Evolutionary conservation across 2,113 vertebrate species (phyloP).

Genomic region (Emydura subglobosa): DNA sequence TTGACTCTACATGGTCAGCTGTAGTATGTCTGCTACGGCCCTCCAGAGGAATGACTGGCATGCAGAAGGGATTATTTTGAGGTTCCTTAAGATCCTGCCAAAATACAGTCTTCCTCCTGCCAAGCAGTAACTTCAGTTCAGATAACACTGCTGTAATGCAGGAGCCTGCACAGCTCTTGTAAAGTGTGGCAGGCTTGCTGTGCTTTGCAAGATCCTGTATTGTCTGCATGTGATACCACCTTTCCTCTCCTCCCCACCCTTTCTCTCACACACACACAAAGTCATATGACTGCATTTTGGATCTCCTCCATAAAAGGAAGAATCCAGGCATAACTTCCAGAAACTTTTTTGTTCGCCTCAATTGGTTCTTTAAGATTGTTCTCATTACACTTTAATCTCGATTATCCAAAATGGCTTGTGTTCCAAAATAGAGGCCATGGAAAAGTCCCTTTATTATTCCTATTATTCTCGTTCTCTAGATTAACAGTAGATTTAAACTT

Average conservation of each 20-base stretch:
- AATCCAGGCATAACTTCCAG: background rate
- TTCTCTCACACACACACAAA: background rate
- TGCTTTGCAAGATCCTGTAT: fast-evolving
- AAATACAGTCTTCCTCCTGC: background rate
- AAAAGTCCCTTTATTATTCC: background rate
- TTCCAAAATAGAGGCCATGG: background rate
- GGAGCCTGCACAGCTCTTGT: background rate
- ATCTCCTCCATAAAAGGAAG: background rate
- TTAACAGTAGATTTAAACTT: background rate
- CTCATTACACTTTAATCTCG: background rate
- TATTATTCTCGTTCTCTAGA: background rate
- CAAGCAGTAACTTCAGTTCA: background rate
- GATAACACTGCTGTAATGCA: background rate
- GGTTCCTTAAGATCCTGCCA: background rate
- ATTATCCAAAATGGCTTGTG: fast-evolving
- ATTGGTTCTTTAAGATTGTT: background rate
- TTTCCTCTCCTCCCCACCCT: no score
- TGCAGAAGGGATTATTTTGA: background rate
- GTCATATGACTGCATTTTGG: background rate
- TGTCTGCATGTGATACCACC: background rate
- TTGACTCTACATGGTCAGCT: background rate
- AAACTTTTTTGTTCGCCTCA: background rate
- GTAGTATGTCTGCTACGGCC: background rate
- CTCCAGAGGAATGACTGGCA: background rate
- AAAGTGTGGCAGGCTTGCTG: background rate